Conservation (phyloP, 2,797 vertebrate genomes). For the Sebastes nivosus region DNA sequence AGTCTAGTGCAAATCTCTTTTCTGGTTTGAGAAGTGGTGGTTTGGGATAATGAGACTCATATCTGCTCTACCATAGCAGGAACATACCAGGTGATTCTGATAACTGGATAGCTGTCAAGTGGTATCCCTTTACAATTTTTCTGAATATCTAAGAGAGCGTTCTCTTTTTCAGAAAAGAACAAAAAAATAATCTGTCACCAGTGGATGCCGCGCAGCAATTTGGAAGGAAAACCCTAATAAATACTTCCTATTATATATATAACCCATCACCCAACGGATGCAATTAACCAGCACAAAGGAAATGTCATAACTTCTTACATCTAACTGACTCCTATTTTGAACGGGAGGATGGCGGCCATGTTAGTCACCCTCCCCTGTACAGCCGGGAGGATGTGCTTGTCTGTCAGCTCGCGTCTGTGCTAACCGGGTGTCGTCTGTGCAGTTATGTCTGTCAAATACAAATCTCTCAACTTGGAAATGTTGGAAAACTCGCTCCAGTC, state of each 20-base stretch:
- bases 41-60: constrained; percentile 70
- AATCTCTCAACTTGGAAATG: constrained; percentile 81
- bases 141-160: constrained; percentile 35
- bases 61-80: constrained; percentile 62
- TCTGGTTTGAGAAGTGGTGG: constrained; percentile 83
- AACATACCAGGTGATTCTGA: constrained; percentile 67
- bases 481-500: constrained; percentile 92
- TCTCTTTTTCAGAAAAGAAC: constrained; percentile 29
- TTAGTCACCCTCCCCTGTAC: constrained; percentile 46
- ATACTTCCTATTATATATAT: constrained; percentile 45
- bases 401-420: constrained; percentile 62
- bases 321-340: constrained; percentile 52
- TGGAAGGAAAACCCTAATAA: constrained; percentile 56
- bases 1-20: constrained; percentile 89
- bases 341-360: constrained; percentile 47
- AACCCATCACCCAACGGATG: constrained; percentile 47
- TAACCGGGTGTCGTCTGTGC: constrained; percentile 72
- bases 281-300: constrained; percentile 59
- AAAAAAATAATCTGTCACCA: constrained; percentile 33
- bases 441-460: constrained; percentile 80
- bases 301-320: constrained; percentile 40
- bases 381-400: constrained; percentile 56
- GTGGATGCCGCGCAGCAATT: constrained; percentile 58
- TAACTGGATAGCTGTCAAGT: constrained; percentile 66
- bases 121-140: constrained; percentile 62